Conservation (phyloP, 2,888 invertebrate species). For the Lasioglossum figueresi region DNA sequence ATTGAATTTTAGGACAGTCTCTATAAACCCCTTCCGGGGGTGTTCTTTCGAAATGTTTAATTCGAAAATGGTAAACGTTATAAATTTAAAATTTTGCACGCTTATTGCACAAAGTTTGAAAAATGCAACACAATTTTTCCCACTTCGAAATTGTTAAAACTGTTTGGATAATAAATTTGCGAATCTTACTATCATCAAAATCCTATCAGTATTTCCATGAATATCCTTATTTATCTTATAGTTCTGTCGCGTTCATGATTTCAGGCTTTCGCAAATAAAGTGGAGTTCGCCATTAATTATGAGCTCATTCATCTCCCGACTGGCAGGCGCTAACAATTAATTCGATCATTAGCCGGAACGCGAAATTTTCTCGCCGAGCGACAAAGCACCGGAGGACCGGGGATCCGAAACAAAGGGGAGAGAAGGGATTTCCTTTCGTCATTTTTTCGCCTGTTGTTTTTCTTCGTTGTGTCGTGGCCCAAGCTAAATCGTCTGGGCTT, state of each 20-base stretch:
- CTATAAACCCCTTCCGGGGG: background rate
- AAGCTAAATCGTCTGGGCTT: conserved; percentile 1
- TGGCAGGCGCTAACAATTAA: background rate
- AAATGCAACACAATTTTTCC: background rate
- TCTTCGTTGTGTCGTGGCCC: background rate
- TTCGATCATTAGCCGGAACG: conserved; percentile 1
- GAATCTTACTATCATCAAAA: background rate
- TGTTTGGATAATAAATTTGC: background rate
- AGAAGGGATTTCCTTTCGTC: background rate
- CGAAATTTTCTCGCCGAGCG: background rate
- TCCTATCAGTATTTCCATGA: background rate
- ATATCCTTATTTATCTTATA: background rate
- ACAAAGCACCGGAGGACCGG: background rate
- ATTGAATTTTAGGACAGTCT: background rate
- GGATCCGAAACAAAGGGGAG: background rate
- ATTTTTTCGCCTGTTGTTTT: conserved; percentile 4
- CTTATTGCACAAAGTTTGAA: too few species aligned
- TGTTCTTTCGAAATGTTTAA: too few species aligned
- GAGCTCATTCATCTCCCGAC: background rate
- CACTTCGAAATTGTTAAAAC: background rate
- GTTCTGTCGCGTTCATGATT: background rate
- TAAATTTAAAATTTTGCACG: too few species aligned
- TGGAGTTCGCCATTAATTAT: background rate
- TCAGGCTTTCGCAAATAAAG: background rate
- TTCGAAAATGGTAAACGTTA: background rate